Conservation (phyloP, 2,888 invertebrate species). For the Hemicrepidius hirtus region DNA sequence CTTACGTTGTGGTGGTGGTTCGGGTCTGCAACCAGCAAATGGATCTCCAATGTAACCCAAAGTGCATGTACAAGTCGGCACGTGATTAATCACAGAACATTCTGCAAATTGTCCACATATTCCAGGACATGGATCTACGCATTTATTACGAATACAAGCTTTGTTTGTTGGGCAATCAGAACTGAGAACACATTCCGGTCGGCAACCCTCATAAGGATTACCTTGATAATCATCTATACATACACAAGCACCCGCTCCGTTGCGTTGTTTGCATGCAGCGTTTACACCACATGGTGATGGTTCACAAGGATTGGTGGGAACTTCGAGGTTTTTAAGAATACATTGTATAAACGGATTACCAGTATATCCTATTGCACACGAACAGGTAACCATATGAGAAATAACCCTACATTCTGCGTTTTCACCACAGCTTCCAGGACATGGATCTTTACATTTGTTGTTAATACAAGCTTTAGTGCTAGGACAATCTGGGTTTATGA, state of each 20-base stretch:
- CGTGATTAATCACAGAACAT: slow-evolving; percentile 89
- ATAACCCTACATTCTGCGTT: slow-evolving; percentile 88
- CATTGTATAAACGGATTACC: slow-evolving; percentile 91
- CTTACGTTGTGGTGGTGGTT: slow-evolving; percentile 62
- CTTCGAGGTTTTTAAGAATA: slow-evolving; percentile 75
- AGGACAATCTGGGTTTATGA: slow-evolving; percentile 87
- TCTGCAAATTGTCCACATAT: slow-evolving; percentile 89
- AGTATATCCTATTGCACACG: slow-evolving; percentile 83
- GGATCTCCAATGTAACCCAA: slow-evolving; percentile 86
- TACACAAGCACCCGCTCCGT: slow-evolving; percentile 86
- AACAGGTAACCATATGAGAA: slow-evolving; percentile 87
- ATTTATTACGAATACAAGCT: slow-evolving; percentile 89
- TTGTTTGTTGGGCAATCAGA: slow-evolving; percentile 89
- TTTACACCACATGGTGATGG: slow-evolving; percentile 92
- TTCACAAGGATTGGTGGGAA: slow-evolving; percentile 82
- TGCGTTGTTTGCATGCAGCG: slow-evolving; percentile 84
- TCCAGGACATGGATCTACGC: slow-evolving; percentile 90
- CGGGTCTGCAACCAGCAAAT: slow-evolving; percentile 74
- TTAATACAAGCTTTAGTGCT: slow-evolving; percentile 86
- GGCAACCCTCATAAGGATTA: slow-evolving; percentile 90
- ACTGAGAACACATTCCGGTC: slow-evolving; percentile 91
- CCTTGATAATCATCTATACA: slow-evolving; percentile 89
- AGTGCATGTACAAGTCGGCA: slow-evolving; percentile 88
- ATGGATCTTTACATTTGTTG: slow-evolving; percentile 87
- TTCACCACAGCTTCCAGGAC: slow-evolving; percentile 87